phyloP scores from a whole-genome alignment of 2,888 invertebrate genomes.

The Pyrrhosoma nymphula region DNA sequence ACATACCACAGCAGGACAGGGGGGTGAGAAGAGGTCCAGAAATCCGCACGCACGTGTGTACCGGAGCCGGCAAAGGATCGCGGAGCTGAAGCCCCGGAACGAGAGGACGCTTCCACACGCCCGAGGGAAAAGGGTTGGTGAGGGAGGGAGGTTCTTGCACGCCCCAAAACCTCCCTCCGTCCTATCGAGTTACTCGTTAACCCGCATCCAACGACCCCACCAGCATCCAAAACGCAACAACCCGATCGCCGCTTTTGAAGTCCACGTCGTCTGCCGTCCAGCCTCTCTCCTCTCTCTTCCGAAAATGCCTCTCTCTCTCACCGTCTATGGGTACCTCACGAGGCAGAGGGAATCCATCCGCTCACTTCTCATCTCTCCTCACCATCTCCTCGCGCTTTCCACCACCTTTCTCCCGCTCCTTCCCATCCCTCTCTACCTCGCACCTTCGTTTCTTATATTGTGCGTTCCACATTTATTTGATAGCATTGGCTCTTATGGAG shows the following conservation, averaged over 20 bases:
- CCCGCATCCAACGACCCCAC: conserved; percentile 45
- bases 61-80: background rate
- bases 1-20: background rate
- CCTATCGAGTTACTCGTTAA: conserved; percentile 56
- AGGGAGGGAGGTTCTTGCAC: background rate
- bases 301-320: background rate
- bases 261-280: background rate
- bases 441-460: no score
- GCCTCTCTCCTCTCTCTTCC: background rate
- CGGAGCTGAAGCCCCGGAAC: background rate
- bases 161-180: background rate
- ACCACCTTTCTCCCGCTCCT: background rate
- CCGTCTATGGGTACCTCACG: background rate
- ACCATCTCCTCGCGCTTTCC: background rate
- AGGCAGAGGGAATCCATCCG: background rate
- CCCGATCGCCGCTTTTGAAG: conserved; percentile 61
- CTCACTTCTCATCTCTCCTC: background rate
- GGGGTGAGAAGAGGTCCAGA: background rate
- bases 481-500: no score
- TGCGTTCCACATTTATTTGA: no score
- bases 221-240: conserved; percentile 42
- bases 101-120: background rate
- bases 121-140: background rate
- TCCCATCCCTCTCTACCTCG: no score
- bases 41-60: background rate